phyloP scores from a whole-genome alignment of 2,888 invertebrate species.

The Merodon equestris region DNA sequence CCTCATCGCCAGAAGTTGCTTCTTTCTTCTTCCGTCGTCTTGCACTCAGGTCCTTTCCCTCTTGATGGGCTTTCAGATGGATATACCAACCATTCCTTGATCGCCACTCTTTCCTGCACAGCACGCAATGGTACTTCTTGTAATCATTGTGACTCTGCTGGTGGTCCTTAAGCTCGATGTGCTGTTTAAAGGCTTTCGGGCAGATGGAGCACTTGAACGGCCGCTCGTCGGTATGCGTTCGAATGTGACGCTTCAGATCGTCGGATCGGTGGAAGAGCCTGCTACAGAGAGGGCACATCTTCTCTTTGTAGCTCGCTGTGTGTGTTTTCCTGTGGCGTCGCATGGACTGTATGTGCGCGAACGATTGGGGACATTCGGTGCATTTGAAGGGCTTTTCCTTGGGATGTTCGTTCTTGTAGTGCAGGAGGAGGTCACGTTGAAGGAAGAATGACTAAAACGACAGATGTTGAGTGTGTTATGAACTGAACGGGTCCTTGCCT shows the following conservation, averaged over 20 bases:
- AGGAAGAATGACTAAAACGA: constrained; percentile 26
- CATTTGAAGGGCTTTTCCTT: constrained; percentile 53
- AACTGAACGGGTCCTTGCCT: not conserved
- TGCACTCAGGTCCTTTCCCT: constrained; percentile 1
- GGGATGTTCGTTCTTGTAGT: constrained; percentile 42
- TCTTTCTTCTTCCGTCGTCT: too few relatives aligned
- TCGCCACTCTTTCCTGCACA: constrained; percentile 49
- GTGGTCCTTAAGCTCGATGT: constrained; percentile 65
- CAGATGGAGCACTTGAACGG: constrained; percentile 72
- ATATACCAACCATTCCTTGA: constrained; percentile 59
- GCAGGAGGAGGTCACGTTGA: constrained; percentile 45
- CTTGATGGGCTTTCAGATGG: constrained; percentile 45
- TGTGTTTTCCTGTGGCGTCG: constrained; percentile 71
- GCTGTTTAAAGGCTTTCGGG: constrained; percentile 71
- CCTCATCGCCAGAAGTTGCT: too few relatives aligned
- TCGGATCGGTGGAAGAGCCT: constrained; percentile 70
- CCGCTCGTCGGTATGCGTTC: constrained; percentile 72
- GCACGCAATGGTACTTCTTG: constrained; percentile 43
- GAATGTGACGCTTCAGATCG: constrained; percentile 71
- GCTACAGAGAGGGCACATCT: constrained; percentile 70
- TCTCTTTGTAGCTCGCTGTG: constrained; percentile 66
- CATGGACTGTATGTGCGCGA: constrained; percentile 54
- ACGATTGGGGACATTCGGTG: constrained; percentile 9
- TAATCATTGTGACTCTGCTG: constrained; percentile 37
- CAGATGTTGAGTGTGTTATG: not conserved